These are phyloP conservation scores for Trichonephila clavata DNA, from an alignment of 1,140 invertebrate species.

Conservation along the genomic window DNA sequence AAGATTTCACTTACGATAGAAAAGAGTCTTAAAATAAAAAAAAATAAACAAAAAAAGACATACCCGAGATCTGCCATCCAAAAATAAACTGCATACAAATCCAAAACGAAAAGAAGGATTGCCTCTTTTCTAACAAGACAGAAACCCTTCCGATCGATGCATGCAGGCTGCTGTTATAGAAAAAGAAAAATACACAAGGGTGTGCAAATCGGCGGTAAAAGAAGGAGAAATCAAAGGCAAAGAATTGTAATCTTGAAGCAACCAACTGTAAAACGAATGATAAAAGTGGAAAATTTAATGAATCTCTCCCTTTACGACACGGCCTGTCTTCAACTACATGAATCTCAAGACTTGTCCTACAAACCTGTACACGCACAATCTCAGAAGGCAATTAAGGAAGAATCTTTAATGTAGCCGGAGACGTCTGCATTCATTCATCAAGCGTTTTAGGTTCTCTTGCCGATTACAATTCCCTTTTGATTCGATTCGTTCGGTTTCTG, in stretches of 20 bases:
- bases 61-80: background rate
- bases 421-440: slow-evolving; percentile 28
- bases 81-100: slow-evolving; percentile 27
- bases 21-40: background rate
- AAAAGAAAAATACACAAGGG: slow-evolving; percentile 12
- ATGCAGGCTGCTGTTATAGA: background rate
- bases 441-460: slow-evolving; percentile 19
- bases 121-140: background rate
- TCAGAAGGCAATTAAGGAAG: slow-evolving; percentile 30
- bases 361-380: slow-evolving; percentile 30
- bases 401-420: slow-evolving; percentile 31
- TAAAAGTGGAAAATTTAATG: slow-evolving; percentile 35
- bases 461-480: slow-evolving; percentile 30
- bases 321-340: slow-evolving; percentile 20
- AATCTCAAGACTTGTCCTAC: slow-evolving; percentile 19
- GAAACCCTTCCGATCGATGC: background rate
- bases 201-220: slow-evolving; percentile 13
- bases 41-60: background rate
- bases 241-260: slow-evolving; percentile 14
- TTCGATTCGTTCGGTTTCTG: slow-evolving; percentile 17
- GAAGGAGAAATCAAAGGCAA: background rate
- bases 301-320: background rate
- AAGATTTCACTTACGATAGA: slow-evolving; percentile 13
- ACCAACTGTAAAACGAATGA: slow-evolving; percentile 21
- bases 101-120: background rate